Conservation (phyloP, 2,797 vertebrate species). For the Anomalospiza imberbis region DNA sequence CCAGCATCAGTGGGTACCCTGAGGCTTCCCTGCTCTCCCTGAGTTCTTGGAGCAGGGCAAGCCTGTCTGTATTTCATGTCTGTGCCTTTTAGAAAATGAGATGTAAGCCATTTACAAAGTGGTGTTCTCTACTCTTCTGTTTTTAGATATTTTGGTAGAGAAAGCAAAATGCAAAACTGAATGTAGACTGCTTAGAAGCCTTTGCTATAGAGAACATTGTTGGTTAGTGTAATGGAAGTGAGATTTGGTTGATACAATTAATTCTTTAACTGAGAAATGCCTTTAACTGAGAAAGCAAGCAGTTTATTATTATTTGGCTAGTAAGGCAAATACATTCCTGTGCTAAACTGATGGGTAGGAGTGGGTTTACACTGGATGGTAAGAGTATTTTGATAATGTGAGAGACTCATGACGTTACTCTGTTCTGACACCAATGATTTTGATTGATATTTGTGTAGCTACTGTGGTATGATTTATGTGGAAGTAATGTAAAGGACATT, state of each 20-base stretch:
- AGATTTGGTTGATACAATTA: neutral
- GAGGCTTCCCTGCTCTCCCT: neutral
- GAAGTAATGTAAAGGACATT: neutral
- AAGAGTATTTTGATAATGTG: neutral
- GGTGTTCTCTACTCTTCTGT: fast-evolving
- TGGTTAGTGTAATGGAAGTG: neutral
- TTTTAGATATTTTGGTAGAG: neutral
- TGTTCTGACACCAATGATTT: neutral
- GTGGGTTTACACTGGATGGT: neutral
- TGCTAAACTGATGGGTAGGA: neutral
- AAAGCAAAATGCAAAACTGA: neutral
- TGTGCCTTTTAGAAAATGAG: neutral
- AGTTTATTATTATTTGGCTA: neutral
- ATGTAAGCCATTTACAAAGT: neutral
- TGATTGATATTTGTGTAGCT: neutral
- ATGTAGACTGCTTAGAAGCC: neutral
- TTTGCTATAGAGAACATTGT: neutral
- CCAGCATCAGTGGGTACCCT: fast-evolving
- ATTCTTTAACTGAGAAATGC: neutral
- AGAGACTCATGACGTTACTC: neutral
- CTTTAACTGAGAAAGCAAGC: neutral
- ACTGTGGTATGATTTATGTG: neutral
- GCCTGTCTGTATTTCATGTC: neutral
- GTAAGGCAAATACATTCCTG: neutral
- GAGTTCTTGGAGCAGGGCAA: neutral